Conservation (phyloP, 1,140 invertebrate species). For the Drosophila kanapiae region DNA sequence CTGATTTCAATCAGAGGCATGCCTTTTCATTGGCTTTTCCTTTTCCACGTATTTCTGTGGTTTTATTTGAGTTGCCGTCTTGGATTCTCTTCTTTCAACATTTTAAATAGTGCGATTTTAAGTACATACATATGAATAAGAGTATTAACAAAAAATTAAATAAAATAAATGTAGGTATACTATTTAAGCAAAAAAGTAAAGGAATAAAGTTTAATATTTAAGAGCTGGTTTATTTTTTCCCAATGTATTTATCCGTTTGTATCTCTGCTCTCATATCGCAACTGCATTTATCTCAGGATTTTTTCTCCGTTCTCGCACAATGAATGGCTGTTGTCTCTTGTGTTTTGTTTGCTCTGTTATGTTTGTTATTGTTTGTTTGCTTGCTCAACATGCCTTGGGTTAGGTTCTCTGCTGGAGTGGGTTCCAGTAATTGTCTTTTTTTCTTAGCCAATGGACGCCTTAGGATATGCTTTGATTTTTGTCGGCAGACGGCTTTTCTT, state of each 20-base stretch:
- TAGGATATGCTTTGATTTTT: slow-evolving; percentile 67
- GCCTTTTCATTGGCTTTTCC: slow-evolving; percentile 21
- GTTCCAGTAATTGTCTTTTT: slow-evolving; percentile 50
- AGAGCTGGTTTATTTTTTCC: slow-evolving; percentile 4
- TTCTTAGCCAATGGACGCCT: slow-evolving; percentile 47
- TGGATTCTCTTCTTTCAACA: neutral
- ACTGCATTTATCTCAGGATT: slow-evolving; percentile 41
- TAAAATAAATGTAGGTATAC: neutral
- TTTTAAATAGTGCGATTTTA: neutral
- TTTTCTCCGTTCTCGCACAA: slow-evolving; percentile 40
- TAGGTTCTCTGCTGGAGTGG: slow-evolving; percentile 8
- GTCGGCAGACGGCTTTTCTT: slow-evolving; percentile 17
- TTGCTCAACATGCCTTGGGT: slow-evolving; percentile 51
- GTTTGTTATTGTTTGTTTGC: slow-evolving; percentile 66
- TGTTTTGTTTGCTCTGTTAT: slow-evolving; percentile 44
- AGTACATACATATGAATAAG: too few species aligned
- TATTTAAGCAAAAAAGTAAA: neutral
- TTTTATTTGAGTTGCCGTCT: neutral
- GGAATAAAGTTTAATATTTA: too few species aligned
- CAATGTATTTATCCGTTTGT: slow-evolving; percentile 20
- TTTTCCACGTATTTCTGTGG: neutral
- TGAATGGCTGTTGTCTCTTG: slow-evolving; percentile 36
- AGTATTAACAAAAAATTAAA: neutral
- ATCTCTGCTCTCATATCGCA: slow-evolving; percentile 37
- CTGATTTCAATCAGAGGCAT: slow-evolving; percentile 54